Base-by-base conservation (phyloP, 2,113 vertebrate species). In the Cyanistes caeruleus region DNA sequence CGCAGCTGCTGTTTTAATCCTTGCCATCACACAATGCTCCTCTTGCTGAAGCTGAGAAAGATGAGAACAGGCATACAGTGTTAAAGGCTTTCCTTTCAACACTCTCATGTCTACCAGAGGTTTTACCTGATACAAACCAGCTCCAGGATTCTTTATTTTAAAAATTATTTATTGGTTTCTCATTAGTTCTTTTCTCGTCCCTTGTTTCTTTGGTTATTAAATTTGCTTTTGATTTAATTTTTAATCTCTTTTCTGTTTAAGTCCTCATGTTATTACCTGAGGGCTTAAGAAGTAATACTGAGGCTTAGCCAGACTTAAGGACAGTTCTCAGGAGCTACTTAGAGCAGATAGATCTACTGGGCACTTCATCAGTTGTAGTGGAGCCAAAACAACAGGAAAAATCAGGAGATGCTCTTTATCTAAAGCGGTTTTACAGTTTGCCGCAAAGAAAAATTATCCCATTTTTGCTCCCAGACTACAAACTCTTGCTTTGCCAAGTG, bases 401-500 rank as follows among this genome's bases (percentile, higher is more conserved):
- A 76, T 28, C 33, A 93, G 76, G 84, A 93, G 35, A 79, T 90
- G 55, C 78, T 97, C 91, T 93, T 91, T 76, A 84, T 65, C 65
- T 75, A 48, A 83, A 68, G 93, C 55, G 18, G 94, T 84, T 96
- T 95, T 93, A 79, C 51, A 28, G 41, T 80, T 83, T 93, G 78
- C 86, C 87, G 69, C 93, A 96, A 94, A 95, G 93, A 94, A 96
- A 96, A 96, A 96, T 35, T 95, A 62, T 96, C 73, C 94, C 95
- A 0, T 97, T 97, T 97, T 94, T 97, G 94, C 96, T 97, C 97
- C 89, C 97, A 97, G 97, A 96, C 93, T 93, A 49, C 95, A 97
- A 97, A 97, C 90, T 93, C 95, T 97, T 96, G 96, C 83, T 97
- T 97, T 97, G 95, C 90, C 97, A 97, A 97, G 90, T 97, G 96